Conservation (phyloP, 2,888 invertebrate genomes). For the Ctena decussata region DNA sequence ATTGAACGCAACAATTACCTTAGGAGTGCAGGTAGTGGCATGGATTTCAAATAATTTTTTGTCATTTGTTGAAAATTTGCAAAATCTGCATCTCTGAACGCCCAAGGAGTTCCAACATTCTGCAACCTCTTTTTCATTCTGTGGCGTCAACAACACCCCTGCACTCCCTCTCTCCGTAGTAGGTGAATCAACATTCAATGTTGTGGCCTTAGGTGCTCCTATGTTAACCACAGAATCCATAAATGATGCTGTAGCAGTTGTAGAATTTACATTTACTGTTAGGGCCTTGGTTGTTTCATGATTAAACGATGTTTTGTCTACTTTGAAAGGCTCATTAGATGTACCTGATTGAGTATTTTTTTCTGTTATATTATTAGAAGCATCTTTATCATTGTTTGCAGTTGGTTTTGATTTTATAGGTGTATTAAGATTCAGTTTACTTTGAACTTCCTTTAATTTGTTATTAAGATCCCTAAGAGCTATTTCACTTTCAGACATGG, state of each 20-base stretch:
- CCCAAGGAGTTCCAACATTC: constrained; percentile 48
- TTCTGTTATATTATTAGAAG: too few relatives aligned
- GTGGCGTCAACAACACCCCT: not conserved
- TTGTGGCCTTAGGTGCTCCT: too few relatives aligned
- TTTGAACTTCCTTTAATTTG: constrained; percentile 18
- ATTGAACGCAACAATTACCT: constrained; percentile 1
- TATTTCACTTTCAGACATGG: not conserved
- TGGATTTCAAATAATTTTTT: constrained; percentile 58
- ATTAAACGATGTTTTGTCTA: too few relatives aligned
- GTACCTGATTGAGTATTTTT: too few relatives aligned
- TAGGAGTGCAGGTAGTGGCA: constrained; percentile 46
- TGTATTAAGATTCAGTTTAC: not conserved
- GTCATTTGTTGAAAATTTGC: constrained; percentile 69
- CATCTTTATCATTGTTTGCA: too few relatives aligned
- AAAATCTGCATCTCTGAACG: constrained; percentile 61
- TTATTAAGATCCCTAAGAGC: not conserved
- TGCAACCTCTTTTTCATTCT: constrained; percentile 15
- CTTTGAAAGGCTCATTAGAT: too few relatives aligned
- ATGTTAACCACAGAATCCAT: too few relatives aligned
- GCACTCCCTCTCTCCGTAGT: not conserved
- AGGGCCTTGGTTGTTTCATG: too few relatives aligned
- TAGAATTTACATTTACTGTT: too few relatives aligned
- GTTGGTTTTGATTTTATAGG: not conserved
- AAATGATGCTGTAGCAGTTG: too few relatives aligned
- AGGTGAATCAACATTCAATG: too few relatives aligned